Base-by-base conservation (phyloP, 1,140 invertebrate species). In the Sipha flava region DNA sequence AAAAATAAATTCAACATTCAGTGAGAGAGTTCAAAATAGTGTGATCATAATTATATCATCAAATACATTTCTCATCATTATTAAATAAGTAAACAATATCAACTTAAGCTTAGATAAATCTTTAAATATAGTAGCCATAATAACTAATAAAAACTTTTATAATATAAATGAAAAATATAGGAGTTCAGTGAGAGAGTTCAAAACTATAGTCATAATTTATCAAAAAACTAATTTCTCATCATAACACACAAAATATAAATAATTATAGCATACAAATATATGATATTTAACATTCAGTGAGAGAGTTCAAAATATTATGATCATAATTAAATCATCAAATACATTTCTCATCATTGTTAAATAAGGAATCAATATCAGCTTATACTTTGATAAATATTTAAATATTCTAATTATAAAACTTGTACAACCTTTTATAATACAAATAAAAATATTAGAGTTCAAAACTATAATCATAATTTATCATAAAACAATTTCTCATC, bases 101-200 rank as follows among this genome's bases (percentile, higher is more conserved):
- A 3, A 16, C 3, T 29, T 0, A 57, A 4, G 7, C 4, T 2
- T 6, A 18, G 0, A 29, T 0, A 26, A 57, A 57, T 0, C 7
- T 9, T 16, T 18, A 57, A 14, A 57, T 57, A 18, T 18, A 57
- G 16, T 7, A n/a, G n/a, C 29, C 16, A 57, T 16, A n/a, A 29
- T 3, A 18, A 29, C 21, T 12, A 16, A 57, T 57, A 26, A 4
- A 57, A 57, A 57, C 16, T 16, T 57, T 2, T 1, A 3, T n/a
- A 26, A 26, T 26, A 23, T n/a, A n/a, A n/a, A n/a, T n/a, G n/a
- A n/a, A 57, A 29, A 57, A 26, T 57, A 57, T 29, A 29, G 16
- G 1, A 2, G 12, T 29, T 72, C 68, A 72, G 68, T 72, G 68
- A 72, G 43, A 72, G 68, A 72, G 68, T 72, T 72, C 68, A 72